Evolutionary conservation across 2,113 vertebrate species (phyloP).

Genomic region (Austrofundulus limnaeus): DNA sequence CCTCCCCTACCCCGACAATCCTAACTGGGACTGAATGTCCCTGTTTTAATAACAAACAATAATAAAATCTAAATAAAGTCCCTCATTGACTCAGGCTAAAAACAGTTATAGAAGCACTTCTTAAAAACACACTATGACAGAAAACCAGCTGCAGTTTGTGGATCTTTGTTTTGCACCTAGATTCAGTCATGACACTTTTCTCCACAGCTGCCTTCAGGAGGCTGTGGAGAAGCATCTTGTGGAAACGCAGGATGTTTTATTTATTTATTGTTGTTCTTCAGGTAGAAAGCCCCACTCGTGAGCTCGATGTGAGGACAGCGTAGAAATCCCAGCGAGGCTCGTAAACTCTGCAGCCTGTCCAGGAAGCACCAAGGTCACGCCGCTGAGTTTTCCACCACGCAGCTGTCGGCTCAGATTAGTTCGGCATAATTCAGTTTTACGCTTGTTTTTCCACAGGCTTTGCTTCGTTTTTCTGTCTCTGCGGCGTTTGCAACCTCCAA

Average conservation of each 20-base stretch:
- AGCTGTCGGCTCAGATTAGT: slow-evolving; percentile 47
- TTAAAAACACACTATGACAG: slow-evolving; percentile 42
- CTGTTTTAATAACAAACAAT: slow-evolving; percentile 49
- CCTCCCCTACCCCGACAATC: slow-evolving; percentile 86
- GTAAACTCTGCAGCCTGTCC: slow-evolving; percentile 50
- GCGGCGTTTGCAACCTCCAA: slow-evolving; percentile 39
- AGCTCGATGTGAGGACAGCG: not conserved
- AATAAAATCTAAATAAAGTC: slow-evolving; percentile 59
- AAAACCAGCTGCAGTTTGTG: slow-evolving; percentile 26
- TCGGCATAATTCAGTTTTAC: slow-evolving; percentile 38
- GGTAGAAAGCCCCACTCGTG: not conserved
- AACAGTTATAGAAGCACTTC: slow-evolving; percentile 55
- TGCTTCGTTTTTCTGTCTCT: not conserved
- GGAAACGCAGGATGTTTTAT: slow-evolving; percentile 17
- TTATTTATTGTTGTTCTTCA: not conserved
- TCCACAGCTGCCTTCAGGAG: not conserved
- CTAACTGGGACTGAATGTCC: slow-evolving; percentile 78
- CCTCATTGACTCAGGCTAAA: slow-evolving; percentile 71
- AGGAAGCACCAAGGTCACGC: slow-evolving; percentile 47
- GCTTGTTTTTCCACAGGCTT: slow-evolving; percentile 6
- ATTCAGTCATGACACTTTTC: not conserved
- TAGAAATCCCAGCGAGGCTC: slow-evolving; percentile 23
- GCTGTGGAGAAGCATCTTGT: slow-evolving; percentile 12
- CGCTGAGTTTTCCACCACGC: not conserved
- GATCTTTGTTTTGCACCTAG: slow-evolving; percentile 11